phyloP scores from a whole-genome alignment of 1,140 invertebrate species.

The Ridgeia piscesae region DNA sequence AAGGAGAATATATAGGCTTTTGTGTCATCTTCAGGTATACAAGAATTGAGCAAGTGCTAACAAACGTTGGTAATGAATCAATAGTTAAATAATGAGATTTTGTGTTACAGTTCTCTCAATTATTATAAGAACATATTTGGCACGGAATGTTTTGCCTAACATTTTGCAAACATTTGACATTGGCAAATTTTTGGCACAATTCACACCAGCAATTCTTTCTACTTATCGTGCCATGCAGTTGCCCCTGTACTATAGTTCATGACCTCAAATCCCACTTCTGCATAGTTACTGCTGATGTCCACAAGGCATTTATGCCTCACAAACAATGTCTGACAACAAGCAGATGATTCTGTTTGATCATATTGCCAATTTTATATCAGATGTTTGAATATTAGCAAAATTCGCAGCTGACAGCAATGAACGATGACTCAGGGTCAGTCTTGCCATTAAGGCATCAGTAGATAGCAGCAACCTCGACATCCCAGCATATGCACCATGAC shows the following conservation, averaged over 20 bases:
- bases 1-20: not conserved
- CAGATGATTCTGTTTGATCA: not conserved
- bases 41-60: not conserved
- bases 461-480: not conserved
- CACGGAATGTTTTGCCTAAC: not conserved
- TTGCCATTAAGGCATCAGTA: not conserved
- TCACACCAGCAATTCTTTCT: not conserved
- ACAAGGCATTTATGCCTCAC: not conserved
- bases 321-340: not conserved
- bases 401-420: not conserved
- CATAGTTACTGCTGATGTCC: not conserved
- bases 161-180: not conserved
- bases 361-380: not conserved
- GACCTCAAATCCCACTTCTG: not conserved
- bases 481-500: not conserved
- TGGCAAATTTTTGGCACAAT: not conserved
- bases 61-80: not conserved
- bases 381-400: not conserved
- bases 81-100: not conserved
- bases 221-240: not conserved
- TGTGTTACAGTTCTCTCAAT: not conserved
- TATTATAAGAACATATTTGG: not conserved
- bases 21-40: not conserved
- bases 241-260: not conserved
- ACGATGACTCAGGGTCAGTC: not conserved